Evolutionary conservation across 1,140 invertebrate species (phyloP), one percentile per base, ranked within the genome.

Genomic region (Drosophila sp.): DNA sequence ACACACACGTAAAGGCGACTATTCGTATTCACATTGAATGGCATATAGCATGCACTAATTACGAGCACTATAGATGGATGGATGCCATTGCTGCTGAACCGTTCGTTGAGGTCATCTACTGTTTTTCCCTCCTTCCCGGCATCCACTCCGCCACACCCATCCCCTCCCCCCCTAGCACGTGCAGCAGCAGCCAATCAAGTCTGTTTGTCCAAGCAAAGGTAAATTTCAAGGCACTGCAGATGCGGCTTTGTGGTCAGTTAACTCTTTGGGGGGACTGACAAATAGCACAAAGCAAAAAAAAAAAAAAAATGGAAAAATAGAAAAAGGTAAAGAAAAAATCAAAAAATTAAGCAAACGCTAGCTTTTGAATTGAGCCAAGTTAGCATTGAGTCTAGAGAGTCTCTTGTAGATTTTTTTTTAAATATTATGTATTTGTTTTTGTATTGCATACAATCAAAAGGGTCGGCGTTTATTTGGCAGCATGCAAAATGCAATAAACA

Each of bases 401-500:
- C 36, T 50, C 18, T 38, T 48, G n/a, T 50, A 38, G 41, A 32
- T 16, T 46, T 16, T 14, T 48, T 38, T 48, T 2, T 50, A 29
- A 11, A 29, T 27, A n/a, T n/a, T n/a, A n/a, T n/a, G n/a, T n/a
- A n/a, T 29, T 57, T 65, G 18, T 11, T 7, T 21, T 18, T 6
- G 2, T 29, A 41, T 43, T 51, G 34, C 18, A 27, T 56, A 18
- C 16, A 29, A 48, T 61, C 65, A 46, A 50, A 27, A 27, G 48
- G 50, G 27, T 13, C 14, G 48, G 53, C 57, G 69, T 58, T 71
- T 75, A 74, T 73, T 58, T 71, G 71, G 46, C 38, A 48, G 57
- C 46, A 70, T 69, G 76, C 64, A 59, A 80, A 80, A 83, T 84
- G 76, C 76, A 83, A 83, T 83, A 84, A 82, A 69, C 80, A 83